phyloP scores from a whole-genome alignment of 2,888 invertebrate species.

The Tipula confusa region DNA sequence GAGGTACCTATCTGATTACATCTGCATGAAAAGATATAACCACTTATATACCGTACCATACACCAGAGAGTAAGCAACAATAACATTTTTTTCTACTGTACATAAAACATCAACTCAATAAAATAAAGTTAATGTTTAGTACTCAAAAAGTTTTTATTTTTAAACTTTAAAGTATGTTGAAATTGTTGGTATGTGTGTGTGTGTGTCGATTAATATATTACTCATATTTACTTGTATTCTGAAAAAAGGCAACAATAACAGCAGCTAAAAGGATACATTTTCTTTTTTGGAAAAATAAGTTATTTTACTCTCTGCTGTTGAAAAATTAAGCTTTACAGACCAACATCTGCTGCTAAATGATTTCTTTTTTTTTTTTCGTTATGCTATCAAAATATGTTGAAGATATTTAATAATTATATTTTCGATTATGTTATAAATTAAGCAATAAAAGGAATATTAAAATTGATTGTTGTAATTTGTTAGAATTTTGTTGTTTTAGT shows the following conservation, averaged over 20 bases:
- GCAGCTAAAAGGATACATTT: not conserved
- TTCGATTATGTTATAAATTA: slow-evolving; percentile 12
- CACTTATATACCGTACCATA: not conserved
- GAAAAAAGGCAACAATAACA: not conserved
- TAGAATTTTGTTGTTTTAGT: not conserved
- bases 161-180: not conserved
- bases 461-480: not conserved
- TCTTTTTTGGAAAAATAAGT: not conserved
- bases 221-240: not conserved
- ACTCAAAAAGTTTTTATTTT: slow-evolving; percentile 8
- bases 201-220: not conserved
- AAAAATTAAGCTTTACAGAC: not conserved
- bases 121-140: not conserved
- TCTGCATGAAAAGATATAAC: not conserved
- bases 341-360: slow-evolving; percentile 15
- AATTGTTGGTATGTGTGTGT: not conserved
- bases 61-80: not conserved
- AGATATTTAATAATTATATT: not conserved
- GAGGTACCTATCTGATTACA: not conserved
- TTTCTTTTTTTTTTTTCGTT: not conserved
- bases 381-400: not conserved
- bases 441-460: not conserved
- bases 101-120: slow-evolving; percentile 6
- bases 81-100: not conserved
- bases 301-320: not conserved